Evolutionary conservation across 2,113 vertebrate species (phyloP), one percentile per base, ranked within the genome.

Genomic region (Thamnaconus septentrionalis): DNA sequence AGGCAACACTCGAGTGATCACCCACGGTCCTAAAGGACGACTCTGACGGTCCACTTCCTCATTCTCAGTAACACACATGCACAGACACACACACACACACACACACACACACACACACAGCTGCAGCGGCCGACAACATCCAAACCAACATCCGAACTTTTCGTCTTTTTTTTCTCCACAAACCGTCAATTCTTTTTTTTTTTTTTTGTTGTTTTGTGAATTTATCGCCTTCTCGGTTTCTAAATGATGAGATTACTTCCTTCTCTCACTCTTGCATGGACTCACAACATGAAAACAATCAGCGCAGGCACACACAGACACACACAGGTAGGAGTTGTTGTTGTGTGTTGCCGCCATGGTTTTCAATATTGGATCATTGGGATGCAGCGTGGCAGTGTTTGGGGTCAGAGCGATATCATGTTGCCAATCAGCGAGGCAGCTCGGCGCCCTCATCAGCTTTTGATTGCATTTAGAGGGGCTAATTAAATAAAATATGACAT

Each of bases 401-500:
- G 79, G 81, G 88, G 83, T 90, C 88, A 86, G 80, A 76, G 61
- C 60, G 56, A 81, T 83, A 89, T 90, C 87, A 82, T 88, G 81
- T 88, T 87, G 80, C 91, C 87, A 88, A 88, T 88, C 82, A 86
- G 71, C 70, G 73, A 79, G 79, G 72, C 80, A 75, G 76, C 75
- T 80, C 78, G 59, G 77, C 86, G 78, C 66, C 76, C 80, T 89
- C 86, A 90, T 88, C 86, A 83, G 81, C 82, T 78, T 91, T 84
- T 89, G 88, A 89, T 90, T 89, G 85, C 84, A 89, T 92, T 89
- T 90, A 85, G 83, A 89, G 85, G 80, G 83, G 64, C 82, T 90
- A 91, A 92, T 92, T 90, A 89, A 89, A 90, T 88, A 86, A 91
- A 91, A 89, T 88, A 91, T 85, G 87, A 87, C 84, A 90, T 89